Percentiles rank a stretch among this genome's conserved stretches.
Evolutionary conservation across 2,113 vertebrate genomes (phyloP).

Genomic region (Stegastes partitus): DNA sequence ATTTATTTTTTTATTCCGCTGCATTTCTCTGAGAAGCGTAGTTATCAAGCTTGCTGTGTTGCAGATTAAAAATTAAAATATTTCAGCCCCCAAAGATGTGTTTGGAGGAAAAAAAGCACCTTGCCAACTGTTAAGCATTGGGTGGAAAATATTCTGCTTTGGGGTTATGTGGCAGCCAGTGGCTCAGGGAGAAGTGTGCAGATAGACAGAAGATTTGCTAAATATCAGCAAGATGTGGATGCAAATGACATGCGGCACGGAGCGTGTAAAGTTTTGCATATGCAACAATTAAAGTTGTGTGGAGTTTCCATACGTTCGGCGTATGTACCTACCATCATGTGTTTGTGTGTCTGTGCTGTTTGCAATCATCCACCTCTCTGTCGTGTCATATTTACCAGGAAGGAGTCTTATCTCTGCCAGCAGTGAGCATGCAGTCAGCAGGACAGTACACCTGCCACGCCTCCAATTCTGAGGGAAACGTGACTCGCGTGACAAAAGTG

Average conservation of each 20-base stretch:
- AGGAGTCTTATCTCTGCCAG: conserved; percentile 86
- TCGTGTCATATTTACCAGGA: conserved; percentile 69
- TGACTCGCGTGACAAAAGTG: conserved; percentile 86
- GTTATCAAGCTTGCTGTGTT: too few species aligned
- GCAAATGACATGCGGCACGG: background rate
- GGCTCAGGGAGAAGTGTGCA: too few species aligned
- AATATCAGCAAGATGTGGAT: background rate
- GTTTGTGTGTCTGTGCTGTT: background rate
- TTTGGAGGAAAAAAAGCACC: background rate
- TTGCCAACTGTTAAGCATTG: background rate
- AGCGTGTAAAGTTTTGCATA: background rate
- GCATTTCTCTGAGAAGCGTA: too few species aligned
- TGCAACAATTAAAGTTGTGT: background rate
- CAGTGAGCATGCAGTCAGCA: conserved; percentile 81
- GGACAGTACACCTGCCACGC: conserved; percentile 92
- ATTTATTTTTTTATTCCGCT: too few species aligned
- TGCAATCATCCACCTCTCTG: conserved; percentile 3
- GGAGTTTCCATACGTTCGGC: too few species aligned
- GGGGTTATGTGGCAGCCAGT: background rate
- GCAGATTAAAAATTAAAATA: too few species aligned
- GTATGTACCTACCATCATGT: background rate
- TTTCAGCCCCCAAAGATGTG: too few species aligned
- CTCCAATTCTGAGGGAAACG: conserved; percentile 89
- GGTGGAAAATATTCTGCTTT: background rate
- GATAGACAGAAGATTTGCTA: background rate